phyloP scores from a whole-genome alignment of 2,113 vertebrate genomes.

The Anguilla japonica region DNA sequence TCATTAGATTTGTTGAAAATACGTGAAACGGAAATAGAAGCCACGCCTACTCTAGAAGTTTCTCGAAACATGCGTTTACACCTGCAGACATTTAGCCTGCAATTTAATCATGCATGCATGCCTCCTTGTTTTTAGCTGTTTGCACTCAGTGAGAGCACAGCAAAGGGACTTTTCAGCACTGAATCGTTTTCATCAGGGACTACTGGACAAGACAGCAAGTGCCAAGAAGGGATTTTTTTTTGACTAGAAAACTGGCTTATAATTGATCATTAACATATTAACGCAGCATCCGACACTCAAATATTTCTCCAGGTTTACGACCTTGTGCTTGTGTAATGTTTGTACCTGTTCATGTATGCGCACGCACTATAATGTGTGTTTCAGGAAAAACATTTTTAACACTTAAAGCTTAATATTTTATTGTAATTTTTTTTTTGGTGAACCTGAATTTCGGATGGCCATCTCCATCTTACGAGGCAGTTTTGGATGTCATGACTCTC shows the following conservation, averaged over 20 bases:
- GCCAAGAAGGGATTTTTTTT: too few species aligned
- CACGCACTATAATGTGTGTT: neutral
- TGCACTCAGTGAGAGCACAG: too few species aligned
- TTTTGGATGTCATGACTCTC: slow-evolving; percentile 80
- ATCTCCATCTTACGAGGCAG: slow-evolving; percentile 89
- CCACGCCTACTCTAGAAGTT: neutral
- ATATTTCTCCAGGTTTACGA: neutral
- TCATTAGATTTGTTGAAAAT: neutral
- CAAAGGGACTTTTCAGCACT: neutral
- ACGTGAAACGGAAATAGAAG: too few species aligned
- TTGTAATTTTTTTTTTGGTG: neutral
- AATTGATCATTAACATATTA: neutral
- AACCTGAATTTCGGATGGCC: slow-evolving; percentile 56
- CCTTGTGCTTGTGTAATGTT: neutral
- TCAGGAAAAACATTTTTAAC: neutral
- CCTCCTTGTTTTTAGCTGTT: too few species aligned
- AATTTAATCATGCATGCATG: too few species aligned
- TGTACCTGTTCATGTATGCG: neutral
- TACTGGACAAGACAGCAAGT: too few species aligned
- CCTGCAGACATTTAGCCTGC: neutral
- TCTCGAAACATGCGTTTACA: neutral
- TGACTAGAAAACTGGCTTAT: neutral
- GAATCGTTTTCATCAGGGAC: too few species aligned
- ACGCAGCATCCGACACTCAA: neutral
- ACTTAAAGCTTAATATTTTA: neutral